Evolutionary conservation across 2,888 invertebrate species (phyloP).

Genomic region (Drosophila pseudotakahashii): DNA sequence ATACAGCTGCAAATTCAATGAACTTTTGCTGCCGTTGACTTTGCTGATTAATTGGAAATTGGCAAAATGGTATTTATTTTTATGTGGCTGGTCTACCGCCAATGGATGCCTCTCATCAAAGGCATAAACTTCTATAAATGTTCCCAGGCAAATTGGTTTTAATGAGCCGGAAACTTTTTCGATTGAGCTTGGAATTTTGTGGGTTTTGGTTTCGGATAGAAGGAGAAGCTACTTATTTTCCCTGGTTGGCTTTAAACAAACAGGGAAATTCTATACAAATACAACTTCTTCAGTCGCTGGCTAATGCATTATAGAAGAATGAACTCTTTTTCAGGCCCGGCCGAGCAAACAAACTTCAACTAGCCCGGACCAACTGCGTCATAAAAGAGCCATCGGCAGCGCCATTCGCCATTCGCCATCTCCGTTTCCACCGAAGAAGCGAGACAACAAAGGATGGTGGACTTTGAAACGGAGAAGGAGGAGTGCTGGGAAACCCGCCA

Average conservation of each 20-base stretch:
- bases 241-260: conserved; percentile 33
- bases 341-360: conserved; percentile 54
- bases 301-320: conserved; percentile 63
- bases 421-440: conserved; percentile 56
- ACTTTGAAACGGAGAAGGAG: not conserved
- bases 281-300: conserved; percentile 15
- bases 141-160: conserved; percentile 34
- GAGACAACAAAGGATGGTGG: conserved; percentile 71
- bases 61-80: conserved; percentile 44
- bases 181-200: conserved; percentile 15
- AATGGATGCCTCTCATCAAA: conserved; percentile 27
- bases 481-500: conserved; percentile 47
- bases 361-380: conserved; percentile 43
- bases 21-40: conserved; percentile 37
- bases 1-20: conserved; percentile 42
- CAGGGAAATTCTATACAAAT: conserved; percentile 42
- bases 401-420: conserved; percentile 13
- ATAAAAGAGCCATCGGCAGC: conserved; percentile 49
- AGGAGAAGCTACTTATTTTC: conserved; percentile 18
- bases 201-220: not conserved
- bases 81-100: conserved; percentile 11
- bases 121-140: conserved; percentile 37
- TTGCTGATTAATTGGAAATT: conserved; percentile 45
- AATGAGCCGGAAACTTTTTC: conserved; percentile 43
- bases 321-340: conserved; percentile 44